These are phyloP conservation scores for Hanleya hanleyi DNA, from an alignment of 2,888 invertebrate species.

Conservation along the genomic window DNA sequence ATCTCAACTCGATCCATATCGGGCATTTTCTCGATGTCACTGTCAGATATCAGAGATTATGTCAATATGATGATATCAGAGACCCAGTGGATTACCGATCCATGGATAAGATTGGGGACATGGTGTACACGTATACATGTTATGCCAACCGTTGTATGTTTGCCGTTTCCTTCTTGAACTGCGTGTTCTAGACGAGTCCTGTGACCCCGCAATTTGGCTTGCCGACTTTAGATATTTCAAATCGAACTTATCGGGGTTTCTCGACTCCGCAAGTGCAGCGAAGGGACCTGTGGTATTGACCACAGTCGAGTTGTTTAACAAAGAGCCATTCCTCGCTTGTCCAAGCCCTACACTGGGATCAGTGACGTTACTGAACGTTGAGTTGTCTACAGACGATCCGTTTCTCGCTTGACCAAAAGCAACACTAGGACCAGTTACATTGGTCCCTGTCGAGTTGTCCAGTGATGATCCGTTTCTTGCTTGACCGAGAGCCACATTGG, in stretches of 20 bases:
- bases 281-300: not conserved
- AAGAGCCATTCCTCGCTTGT: too few species aligned
- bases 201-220: not conserved
- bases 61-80: too few species aligned
- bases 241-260: not conserved
- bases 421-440: too few species aligned
- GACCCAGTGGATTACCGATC: not conserved
- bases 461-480: too few species aligned
- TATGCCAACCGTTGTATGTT: not conserved
- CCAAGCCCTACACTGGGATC: too few species aligned
- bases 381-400: too few species aligned
- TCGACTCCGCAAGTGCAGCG: not conserved
- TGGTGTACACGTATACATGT: not conserved
- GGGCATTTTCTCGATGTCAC: too few species aligned
- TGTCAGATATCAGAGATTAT: too few species aligned
- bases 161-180: not conserved
- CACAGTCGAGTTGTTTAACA: not conserved
- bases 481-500: too few species aligned
- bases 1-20: too few species aligned
- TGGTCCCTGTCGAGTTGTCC: too few species aligned
- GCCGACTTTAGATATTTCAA: not conserved
- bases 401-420: too few species aligned
- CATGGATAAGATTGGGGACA: slow-evolving; percentile 3
- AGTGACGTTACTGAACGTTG: not conserved
- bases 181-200: not conserved